These are phyloP conservation scores for Drosophila fuyamai DNA, from an alignment of 1,140 invertebrate genomes.

Conservation along the genomic window DNA sequence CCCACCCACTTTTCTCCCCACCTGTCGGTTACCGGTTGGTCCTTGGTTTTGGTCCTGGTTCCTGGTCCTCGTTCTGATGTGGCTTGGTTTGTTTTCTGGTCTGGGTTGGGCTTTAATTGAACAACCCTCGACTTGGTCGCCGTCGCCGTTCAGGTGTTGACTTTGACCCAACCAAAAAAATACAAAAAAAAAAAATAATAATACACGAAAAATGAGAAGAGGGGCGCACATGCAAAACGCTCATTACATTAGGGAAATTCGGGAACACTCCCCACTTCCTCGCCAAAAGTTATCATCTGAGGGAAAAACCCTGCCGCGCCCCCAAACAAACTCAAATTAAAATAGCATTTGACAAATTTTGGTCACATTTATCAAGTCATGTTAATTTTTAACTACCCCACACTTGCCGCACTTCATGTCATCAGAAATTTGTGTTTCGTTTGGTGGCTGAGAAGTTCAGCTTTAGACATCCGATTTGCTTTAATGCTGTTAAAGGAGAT, in stretches of 20 bases:
- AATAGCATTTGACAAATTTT: slow-evolving; percentile 77
- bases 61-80: slow-evolving; percentile 14
- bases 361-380: slow-evolving; percentile 68
- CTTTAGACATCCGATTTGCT: slow-evolving; percentile 2
- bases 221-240: slow-evolving; percentile 68
- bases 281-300: slow-evolving; percentile 33
- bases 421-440: slow-evolving; percentile 4
- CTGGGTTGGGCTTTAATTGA: slow-evolving; percentile 68
- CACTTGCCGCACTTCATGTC: not conserved
- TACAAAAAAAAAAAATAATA: slow-evolving; percentile 3
- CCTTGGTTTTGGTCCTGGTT: slow-evolving; percentile 8
- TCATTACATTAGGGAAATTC: slow-evolving; percentile 72
- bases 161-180: slow-evolving; percentile 58
- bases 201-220: slow-evolving; percentile 26
- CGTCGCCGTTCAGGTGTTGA: slow-evolving; percentile 65
- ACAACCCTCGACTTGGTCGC: slow-evolving; percentile 46
- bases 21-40: slow-evolving; percentile 15
- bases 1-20: not conserved
- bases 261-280: not conserved
- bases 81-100: slow-evolving; percentile 40
- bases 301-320: slow-evolving; percentile 36
- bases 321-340: slow-evolving; percentile 60
- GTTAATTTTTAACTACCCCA: slow-evolving; percentile 50
- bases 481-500: not conserved
- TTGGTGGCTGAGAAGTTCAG: not conserved